Conservation (phyloP, 1,140 invertebrate genomes). For the Drosophila prosaltans region DNA sequence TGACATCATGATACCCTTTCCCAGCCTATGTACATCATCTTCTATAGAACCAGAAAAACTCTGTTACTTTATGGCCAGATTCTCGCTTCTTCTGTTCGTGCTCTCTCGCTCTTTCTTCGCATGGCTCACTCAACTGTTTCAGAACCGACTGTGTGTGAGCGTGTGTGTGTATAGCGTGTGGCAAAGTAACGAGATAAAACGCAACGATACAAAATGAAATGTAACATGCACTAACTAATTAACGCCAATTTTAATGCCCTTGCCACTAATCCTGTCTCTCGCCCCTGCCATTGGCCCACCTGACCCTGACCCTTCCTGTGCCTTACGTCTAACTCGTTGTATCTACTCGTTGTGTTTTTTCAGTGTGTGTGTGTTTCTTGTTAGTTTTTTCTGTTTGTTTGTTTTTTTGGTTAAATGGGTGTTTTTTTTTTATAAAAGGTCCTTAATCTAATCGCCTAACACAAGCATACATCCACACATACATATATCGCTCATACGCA, state of each 20-base stretch:
- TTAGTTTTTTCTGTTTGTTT: constrained; percentile 7
- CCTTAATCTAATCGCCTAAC: constrained; percentile 1
- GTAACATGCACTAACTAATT: no score
- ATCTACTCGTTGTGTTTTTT: constrained; percentile 5
- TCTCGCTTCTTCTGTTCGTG: not conserved
- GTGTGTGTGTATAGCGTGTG: no score
- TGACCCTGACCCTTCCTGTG: not conserved
- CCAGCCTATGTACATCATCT: no score
- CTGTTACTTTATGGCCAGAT: not conserved
- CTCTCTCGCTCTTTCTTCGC: not conserved
- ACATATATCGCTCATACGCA: constrained; percentile 3
- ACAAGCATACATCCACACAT: not conserved
- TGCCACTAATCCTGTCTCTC: not conserved
- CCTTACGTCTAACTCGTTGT: constrained; percentile 2
- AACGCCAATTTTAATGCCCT: no score
- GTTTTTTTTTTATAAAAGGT: not conserved
- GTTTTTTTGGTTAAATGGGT: constrained; percentile 5
- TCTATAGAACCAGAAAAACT: no score
- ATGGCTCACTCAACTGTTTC: no score
- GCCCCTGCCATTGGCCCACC: not conserved
- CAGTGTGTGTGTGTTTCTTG: constrained; percentile 21
- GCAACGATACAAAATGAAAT: not conserved
- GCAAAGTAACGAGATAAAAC: not conserved
- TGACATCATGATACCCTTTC: not conserved
- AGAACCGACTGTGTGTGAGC: no score